phyloP scores from a whole-genome alignment of 2,113 vertebrate genomes.

The Capreolus pygargus region DNA sequence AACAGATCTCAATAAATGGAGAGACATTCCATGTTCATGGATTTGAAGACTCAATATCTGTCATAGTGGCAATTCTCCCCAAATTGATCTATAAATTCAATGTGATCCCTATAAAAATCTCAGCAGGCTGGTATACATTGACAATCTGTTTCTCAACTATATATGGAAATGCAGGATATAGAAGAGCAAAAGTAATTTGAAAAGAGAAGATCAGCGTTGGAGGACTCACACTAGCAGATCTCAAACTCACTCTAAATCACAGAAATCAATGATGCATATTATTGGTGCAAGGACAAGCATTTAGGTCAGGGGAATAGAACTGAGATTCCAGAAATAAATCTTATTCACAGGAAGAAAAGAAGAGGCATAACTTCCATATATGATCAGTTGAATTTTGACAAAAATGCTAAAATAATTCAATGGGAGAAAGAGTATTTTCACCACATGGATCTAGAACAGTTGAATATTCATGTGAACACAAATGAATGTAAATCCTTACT shows the following conservation, averaged over 20 bases:
- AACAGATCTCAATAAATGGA: slow-evolving; percentile 33
- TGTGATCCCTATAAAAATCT: slow-evolving; percentile 32
- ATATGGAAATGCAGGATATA: not conserved
- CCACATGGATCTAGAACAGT: not conserved
- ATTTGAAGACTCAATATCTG: slow-evolving; percentile 34
- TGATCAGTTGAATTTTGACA: not conserved
- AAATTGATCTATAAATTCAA: slow-evolving; percentile 49
- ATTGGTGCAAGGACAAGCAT: not conserved
- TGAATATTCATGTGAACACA: not conserved
- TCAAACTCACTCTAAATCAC: not conserved
- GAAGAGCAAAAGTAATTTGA: slow-evolving; percentile 11
- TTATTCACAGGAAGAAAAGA: not conserved
- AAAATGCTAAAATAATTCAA: not conserved
- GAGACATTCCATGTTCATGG: slow-evolving; percentile 60
- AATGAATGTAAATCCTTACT: not conserved
- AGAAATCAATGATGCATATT: not conserved
- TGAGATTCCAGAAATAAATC: not conserved
- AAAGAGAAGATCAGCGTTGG: not conserved
- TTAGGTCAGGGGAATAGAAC: not conserved
- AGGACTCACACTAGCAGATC: not conserved
- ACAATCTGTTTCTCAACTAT: slow-evolving; percentile 41
- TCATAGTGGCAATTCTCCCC: not conserved
- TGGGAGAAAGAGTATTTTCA: not conserved
- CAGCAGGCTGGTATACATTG: slow-evolving; percentile 28
- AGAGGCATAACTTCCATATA: not conserved